Percentiles rank a stretch among this genome's conserved stretches.
Evolutionary conservation across 64 coral and sea anemone genomes (phyloP).

Genomic region (Stichodactyla mertensii): DNA sequence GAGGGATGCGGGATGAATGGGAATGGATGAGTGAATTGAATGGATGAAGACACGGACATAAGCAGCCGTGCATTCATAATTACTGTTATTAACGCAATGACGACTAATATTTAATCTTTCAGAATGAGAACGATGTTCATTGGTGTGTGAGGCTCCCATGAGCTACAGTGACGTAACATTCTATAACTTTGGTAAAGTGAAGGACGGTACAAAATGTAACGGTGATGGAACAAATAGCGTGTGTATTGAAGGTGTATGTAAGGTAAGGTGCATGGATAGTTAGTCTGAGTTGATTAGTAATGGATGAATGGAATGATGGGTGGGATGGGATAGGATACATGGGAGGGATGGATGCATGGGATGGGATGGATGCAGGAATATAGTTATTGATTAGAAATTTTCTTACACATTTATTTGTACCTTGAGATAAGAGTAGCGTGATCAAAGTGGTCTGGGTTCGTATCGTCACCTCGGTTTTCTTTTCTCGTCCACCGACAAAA

Average conservation of each 20-base stretch:
- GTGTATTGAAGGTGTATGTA: slow-evolving; percentile 41
- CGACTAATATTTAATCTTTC: not conserved
- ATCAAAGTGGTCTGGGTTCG: slow-evolving; percentile 45
- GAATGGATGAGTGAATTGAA: no score
- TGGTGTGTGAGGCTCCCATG: not conserved
- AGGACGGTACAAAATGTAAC: slow-evolving; percentile 41
- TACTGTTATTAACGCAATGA: no score
- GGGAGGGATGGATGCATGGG: no score
- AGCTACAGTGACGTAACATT: not conserved
- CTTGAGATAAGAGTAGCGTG: slow-evolving; percentile 48
- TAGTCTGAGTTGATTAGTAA: not conserved
- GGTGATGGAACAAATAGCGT: slow-evolving; percentile 34
- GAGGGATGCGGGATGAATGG: no score
- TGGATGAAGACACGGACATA: no score
- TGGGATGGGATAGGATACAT: no score
- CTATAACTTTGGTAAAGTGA: slow-evolving; percentile 38
- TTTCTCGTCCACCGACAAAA: slow-evolving; percentile 38
- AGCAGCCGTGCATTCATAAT: no score
- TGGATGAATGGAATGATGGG: not conserved
- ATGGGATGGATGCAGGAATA: no score
- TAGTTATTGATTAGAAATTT: no score
- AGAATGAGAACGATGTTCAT: not conserved
- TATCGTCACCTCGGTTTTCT: slow-evolving; percentile 43
- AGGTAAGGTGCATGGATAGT: slow-evolving; percentile 1
- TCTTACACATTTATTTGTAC: not conserved